These are phyloP conservation scores for Gallinago solitaria DNA, from an alignment of 2,797 vertebrate genomes.

Conservation along the genomic window DNA sequence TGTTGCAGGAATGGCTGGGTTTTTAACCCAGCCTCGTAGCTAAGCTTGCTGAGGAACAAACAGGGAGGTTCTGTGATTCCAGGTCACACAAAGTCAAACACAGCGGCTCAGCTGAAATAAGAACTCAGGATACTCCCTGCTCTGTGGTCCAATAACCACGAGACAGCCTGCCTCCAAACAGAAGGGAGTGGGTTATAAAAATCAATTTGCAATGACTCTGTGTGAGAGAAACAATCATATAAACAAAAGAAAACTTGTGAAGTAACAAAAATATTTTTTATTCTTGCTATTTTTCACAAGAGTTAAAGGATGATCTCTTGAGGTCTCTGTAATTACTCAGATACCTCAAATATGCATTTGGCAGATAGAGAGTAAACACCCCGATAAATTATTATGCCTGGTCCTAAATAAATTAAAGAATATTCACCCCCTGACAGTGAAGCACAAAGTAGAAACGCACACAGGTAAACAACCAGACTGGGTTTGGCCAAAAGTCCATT, in stretches of 20 bases:
- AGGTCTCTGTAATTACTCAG: not conserved
- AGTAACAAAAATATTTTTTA: not conserved
- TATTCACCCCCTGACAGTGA: not conserved
- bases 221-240: not conserved
- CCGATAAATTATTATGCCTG: not conserved
- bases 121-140: not conserved
- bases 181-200: not conserved
- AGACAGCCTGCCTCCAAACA: conserved; percentile 11
- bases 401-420: not conserved
- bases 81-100: conserved; percentile 41
- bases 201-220: conserved; percentile 25
- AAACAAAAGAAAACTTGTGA: not conserved
- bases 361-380: not conserved
- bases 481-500: not conserved
- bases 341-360: not conserved
- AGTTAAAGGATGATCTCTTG: not conserved
- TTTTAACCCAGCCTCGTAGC: not conserved
- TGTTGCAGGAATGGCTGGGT: not conserved
- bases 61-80: not conserved
- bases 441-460: not conserved
- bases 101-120: not conserved
- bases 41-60: not conserved
- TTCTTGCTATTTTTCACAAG: not conserved
- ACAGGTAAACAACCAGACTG: not conserved
- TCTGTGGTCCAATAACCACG: not conserved